Evolutionary conservation across 2,797 vertebrate genomes (phyloP).

Genomic region (Furcifer pardalis): DNA sequence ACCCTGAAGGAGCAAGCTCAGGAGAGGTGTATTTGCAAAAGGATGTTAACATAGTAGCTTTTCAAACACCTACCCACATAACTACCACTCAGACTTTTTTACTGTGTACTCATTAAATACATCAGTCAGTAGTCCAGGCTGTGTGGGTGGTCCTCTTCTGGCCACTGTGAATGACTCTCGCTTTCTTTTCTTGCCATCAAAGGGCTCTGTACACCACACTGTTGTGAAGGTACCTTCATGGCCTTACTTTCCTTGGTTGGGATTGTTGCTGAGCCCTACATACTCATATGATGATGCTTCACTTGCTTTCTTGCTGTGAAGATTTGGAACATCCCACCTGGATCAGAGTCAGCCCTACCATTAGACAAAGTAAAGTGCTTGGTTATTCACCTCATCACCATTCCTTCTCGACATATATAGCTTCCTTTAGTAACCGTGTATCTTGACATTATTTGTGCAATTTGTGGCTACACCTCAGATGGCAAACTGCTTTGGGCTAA

Average conservation of each 20-base stretch:
- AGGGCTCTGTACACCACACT: not conserved
- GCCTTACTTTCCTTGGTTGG: constrained; percentile 11
- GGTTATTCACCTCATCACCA: not conserved
- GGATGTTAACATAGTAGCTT: constrained; percentile 1
- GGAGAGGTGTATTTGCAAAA: not conserved
- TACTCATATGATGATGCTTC: not conserved
- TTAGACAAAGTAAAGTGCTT: not conserved
- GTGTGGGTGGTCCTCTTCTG: constrained; percentile 33
- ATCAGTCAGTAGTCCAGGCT: constrained; percentile 16
- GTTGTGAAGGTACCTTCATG: not conserved
- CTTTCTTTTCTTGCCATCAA: constrained; percentile 22
- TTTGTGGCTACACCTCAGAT: not conserved
- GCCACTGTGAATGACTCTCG: constrained; percentile 3
- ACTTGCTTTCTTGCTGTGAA: not conserved
- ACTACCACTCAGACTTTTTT: constrained; percentile 11
- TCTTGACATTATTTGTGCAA: not conserved
- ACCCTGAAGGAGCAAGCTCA: not conserved
- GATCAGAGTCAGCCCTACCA: not conserved
- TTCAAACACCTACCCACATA: constrained; percentile 24
- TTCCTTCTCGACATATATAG: not conserved
- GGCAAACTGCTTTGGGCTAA: not conserved
- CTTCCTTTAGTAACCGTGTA: not conserved
- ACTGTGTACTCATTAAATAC: constrained; percentile 33
- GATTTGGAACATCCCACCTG: constrained; percentile 22
- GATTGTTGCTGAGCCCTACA: not conserved